Conservation (phyloP, 2,888 invertebrate species). For the Machimus rusticus region DNA sequence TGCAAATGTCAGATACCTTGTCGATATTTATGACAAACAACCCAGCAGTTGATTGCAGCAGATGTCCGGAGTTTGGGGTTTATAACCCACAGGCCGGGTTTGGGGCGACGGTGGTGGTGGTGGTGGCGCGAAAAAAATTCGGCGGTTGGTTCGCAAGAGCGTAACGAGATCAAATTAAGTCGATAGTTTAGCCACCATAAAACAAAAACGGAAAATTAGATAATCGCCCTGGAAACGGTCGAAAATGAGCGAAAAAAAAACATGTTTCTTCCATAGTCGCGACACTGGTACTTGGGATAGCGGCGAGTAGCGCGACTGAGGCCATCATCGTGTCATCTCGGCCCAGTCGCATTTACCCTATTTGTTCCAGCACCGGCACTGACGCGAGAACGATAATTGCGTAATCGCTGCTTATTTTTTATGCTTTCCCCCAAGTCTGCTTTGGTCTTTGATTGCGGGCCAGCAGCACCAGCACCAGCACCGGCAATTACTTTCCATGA, state of each 20-base stretch:
- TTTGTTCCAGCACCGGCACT: background rate
- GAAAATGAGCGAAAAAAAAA: background rate
- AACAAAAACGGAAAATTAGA: conserved; percentile 2
- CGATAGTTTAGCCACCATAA: background rate
- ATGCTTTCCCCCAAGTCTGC: background rate
- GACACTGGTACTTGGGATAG: background rate
- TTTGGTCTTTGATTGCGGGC: background rate
- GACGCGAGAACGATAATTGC: conserved; percentile 1
- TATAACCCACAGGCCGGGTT: background rate
- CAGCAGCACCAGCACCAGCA: background rate
- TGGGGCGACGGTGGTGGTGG: background rate
- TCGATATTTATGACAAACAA: background rate
- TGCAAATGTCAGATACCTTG: background rate
- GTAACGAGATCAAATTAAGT: conserved; percentile 30
- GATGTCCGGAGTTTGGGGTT: background rate
- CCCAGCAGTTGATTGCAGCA: background rate
- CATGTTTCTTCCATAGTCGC: background rate
- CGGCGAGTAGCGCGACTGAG: background rate
- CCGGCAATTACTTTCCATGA: background rate
- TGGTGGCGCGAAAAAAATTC: background rate
- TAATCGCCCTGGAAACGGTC: conserved; percentile 10
- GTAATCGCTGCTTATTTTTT: background rate
- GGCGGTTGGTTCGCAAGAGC: background rate
- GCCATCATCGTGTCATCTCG: background rate
- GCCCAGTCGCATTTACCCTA: background rate